Base-by-base conservation (phyloP, 2,797 vertebrate genomes). In the Manis javanica region DNA sequence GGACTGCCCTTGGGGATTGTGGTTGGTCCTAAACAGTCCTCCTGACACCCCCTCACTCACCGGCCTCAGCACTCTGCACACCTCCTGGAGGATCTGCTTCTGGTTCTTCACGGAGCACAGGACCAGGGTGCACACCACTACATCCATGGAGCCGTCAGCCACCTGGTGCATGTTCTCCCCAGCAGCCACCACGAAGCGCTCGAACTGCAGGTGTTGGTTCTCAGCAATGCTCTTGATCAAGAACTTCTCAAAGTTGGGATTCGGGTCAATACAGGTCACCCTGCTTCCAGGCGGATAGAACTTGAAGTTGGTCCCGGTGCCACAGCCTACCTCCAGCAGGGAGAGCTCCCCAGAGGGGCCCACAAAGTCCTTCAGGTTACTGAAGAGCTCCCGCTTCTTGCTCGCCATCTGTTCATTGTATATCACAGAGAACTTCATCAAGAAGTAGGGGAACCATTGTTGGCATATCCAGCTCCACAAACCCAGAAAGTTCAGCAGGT, bases 111-210 rank as follows among this genome's bases (percentile, higher is more conserved):
- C 99, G 0, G 99, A 98, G 98, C 99, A 99, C 18, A 99, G 99
- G 23, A 99, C 99, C 91, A 99, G 94, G 1, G 99, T 99, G 91
- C 98, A 98, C 37, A 99, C 97, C 1, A 99, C 99, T 0, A 55
- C 99, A 0, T 99, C 99, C 87, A 99, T 26, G 0, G 99, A 99
- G 0, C 95, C 98, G 0, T 99, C 98, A 14, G 97, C 96, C 84
- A 99, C 97, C 39, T 95, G 94, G 15, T 87, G n/a, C 98, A 99
- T 96, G 89, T 99, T 97, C 71, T 99, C 99, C 1, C 98, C 99
- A 0, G 98, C 59, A 0, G 98, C 98, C 42, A 99, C 98, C 51
- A 99, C 14, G 3, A 97, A 97, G 71, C 19, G 46, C 42, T 96
- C 88, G 0, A 97, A 95, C 0, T 96, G 94, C 0, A 99, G 26